Conservation (phyloP, 1,140 invertebrate species). For the Heliconius nattereri region DNA sequence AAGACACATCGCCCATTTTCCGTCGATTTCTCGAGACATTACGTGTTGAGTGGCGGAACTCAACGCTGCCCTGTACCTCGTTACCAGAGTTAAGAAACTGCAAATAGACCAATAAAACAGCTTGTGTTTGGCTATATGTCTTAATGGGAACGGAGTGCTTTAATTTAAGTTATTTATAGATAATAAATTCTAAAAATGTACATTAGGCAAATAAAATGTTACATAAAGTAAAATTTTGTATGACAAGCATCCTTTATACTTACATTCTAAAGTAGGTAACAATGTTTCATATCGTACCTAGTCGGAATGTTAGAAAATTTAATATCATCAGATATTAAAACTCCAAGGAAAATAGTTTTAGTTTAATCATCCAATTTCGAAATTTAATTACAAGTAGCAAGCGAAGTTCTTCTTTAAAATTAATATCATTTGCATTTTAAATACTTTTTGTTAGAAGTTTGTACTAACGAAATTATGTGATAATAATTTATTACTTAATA, state of each 20-base stretch:
- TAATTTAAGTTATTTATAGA: too few relatives aligned
- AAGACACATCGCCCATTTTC: too few relatives aligned
- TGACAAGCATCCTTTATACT: background rate
- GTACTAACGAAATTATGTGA: background rate
- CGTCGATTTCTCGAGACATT: too few relatives aligned
- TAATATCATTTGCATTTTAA: constrained; percentile 1
- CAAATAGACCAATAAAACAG: too few relatives aligned
- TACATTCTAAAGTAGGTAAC: background rate
- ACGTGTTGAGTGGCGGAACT: too few relatives aligned
- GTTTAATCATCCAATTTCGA: background rate
- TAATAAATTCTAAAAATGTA: too few relatives aligned
- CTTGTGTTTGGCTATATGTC: too few relatives aligned
- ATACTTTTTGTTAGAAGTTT: background rate
- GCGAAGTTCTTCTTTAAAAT: constrained; percentile 4
- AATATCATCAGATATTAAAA: background rate
- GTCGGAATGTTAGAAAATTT: background rate
- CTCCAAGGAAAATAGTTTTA: background rate
- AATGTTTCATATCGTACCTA: background rate
- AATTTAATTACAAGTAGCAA: background rate
- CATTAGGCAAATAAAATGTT: background rate
- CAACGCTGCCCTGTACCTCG: too few relatives aligned
- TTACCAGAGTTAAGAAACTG: too few relatives aligned
- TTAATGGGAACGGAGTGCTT: too few relatives aligned
- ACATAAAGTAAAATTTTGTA: background rate
- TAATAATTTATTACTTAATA: too few relatives aligned